Base-by-base conservation (phyloP, 2,113 vertebrate genomes). In the Phyllostomus discolor region DNA sequence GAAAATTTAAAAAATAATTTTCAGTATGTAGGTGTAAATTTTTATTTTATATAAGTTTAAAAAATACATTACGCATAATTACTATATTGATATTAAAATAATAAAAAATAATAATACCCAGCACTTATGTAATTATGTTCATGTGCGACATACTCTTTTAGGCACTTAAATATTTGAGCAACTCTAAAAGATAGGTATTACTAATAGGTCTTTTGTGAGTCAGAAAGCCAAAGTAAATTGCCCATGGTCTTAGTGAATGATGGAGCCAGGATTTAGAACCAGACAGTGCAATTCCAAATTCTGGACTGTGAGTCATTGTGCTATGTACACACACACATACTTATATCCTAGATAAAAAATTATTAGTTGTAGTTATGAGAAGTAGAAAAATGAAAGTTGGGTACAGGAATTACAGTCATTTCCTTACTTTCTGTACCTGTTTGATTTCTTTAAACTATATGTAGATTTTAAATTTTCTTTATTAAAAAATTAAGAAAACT, bases 71-170 rank as follows among this genome's bases (percentile, higher is more conserved):
- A 48, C n/a, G n/a, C 3, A 72, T 88, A 69, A 67, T 31, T 90
- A 95, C 52, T 82, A 38, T n/a, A 83, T 46, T 90, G 54, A 57
- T 62, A 59, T 59, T 59, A 69, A 38, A 52, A 73, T 69, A 80
- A 92, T 73, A 64, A 93, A 62, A 78, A 43, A 43, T 43, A 43
- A 35, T 72, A 94, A 79, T 80, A 33, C 3, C 35, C 38, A 93
- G 26, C 33, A 85, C 17, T 79, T 92, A 76, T 81, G 88, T 89
- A 94, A 82, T 94, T 86, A 89, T 67, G 69, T 62, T 28, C 72
- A 26, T 57, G 35, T 83, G 7, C 24, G 46, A 80, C 33, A 8
- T 91, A 64, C 52, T 84, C 64, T 85, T 95, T 76, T 92, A 90
- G 79, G 91, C 52, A 79, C 4, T 80, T 22, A 73, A n/a, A 38